Conservation (phyloP, 2,888 invertebrate genomes). For the Agrilus cyanescens region DNA sequence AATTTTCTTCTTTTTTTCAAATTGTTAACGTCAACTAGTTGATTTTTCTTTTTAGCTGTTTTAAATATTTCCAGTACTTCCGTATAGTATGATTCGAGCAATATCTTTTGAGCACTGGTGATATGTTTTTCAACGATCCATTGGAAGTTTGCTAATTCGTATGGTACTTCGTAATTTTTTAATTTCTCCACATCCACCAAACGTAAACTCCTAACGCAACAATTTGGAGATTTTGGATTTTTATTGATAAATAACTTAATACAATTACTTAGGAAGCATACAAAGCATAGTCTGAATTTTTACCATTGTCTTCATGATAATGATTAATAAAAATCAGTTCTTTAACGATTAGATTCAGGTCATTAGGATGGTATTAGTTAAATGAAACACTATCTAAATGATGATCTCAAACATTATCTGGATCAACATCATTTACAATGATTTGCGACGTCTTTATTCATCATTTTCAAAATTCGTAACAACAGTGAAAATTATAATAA, state of each 20-base stretch:
- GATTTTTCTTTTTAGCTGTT: constrained; percentile 53
- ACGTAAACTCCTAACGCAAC: constrained; percentile 42
- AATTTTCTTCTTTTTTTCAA: constrained; percentile 58
- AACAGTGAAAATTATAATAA: too few relatives aligned
- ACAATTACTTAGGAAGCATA: too few relatives aligned
- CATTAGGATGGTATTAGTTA: too few relatives aligned
- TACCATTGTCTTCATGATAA: too few relatives aligned
- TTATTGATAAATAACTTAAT: background rate
- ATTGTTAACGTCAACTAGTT: constrained; percentile 55
- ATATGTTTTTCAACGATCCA: constrained; percentile 45
- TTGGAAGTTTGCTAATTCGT: constrained; percentile 56
- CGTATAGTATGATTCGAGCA: constrained; percentile 55
- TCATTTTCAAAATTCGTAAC: too few relatives aligned
- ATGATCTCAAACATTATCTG: too few relatives aligned
- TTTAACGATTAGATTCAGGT: too few relatives aligned
- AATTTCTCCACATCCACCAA: constrained; percentile 49
- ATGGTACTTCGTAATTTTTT: constrained; percentile 47
- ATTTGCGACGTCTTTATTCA: too few relatives aligned
- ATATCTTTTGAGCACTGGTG: constrained; percentile 51
- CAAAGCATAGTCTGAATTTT: too few relatives aligned
- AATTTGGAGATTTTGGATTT: background rate
- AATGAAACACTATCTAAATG: too few relatives aligned
- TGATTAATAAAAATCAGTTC: too few relatives aligned
- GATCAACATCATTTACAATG: too few relatives aligned
- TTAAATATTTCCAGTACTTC: constrained; percentile 51